These are phyloP conservation scores for Turritopsis dohrnii DNA, from an alignment of 30 jellyfish, hydroid and myxozoan species.

Conservation along the genomic window DNA sequence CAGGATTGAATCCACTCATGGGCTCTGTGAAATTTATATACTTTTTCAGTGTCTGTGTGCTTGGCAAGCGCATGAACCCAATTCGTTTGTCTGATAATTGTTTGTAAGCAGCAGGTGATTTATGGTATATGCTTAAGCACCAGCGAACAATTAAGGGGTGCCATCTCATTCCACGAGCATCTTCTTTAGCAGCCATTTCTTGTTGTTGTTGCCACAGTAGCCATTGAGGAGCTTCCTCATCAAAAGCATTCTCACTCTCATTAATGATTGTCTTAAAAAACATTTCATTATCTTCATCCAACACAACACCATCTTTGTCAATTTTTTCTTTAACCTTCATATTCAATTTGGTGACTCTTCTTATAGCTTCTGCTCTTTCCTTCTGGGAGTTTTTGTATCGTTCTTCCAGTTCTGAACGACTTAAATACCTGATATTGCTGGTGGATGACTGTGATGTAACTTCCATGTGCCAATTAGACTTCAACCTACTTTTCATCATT, in stretches of 20 bases:
- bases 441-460: not conserved
- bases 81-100: not conserved
- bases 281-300: not conserved
- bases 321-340: not conserved
- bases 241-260: not conserved
- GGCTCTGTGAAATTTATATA: not conserved
- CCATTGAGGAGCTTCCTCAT: not conserved
- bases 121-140: not conserved
- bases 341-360: not conserved
- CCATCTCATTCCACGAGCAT: not conserved
- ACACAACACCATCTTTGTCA: not conserved
- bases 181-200: not conserved
- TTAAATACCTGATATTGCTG: not conserved
- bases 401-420: not conserved
- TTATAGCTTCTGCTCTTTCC: not conserved
- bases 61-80: not conserved
- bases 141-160: not conserved
- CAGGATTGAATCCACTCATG: not conserved
- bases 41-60: not conserved
- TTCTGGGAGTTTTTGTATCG: not conserved
- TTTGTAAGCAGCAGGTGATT: not conserved
- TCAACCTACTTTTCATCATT: not conserved
- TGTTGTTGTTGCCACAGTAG: not conserved
- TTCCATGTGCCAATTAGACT: not conserved
- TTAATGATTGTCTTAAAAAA: not conserved